Conservation (phyloP, 2,113 vertebrate species). For the Caranx melampygus region DNA sequence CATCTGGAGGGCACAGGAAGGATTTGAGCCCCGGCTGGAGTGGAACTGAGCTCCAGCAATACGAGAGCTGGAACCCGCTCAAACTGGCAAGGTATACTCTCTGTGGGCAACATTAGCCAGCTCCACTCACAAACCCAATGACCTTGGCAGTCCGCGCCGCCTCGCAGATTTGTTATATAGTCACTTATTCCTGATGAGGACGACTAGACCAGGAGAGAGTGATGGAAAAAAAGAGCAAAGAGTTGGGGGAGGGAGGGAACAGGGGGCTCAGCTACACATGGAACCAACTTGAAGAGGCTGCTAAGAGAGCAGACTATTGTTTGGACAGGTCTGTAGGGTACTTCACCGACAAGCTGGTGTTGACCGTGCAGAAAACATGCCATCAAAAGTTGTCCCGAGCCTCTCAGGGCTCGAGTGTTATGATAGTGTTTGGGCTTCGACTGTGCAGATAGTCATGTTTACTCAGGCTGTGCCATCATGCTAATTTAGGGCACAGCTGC, state of each 20-base stretch:
- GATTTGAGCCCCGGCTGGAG: constrained; percentile 62
- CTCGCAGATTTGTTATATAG: constrained; percentile 70
- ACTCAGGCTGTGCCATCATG: constrained; percentile 44
- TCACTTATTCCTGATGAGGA: constrained; percentile 75
- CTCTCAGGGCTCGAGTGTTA: constrained; percentile 72
- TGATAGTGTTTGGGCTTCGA: constrained; percentile 56
- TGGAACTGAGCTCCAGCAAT: constrained; percentile 63
- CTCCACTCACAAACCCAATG: constrained; percentile 76
- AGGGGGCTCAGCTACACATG: constrained; percentile 60
- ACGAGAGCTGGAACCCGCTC: constrained; percentile 70
- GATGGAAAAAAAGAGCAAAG: constrained; percentile 29
- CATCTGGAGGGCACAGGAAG: constrained; percentile 75
- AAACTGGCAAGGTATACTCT: constrained; percentile 72
- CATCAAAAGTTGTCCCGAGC: constrained; percentile 57
- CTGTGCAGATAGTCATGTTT: constrained; percentile 55
- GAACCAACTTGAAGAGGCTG: constrained; percentile 70
- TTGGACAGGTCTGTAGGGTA: constrained; percentile 59
- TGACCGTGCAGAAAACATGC: constrained; percentile 58
- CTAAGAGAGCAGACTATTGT: constrained; percentile 68
- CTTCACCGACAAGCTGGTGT: constrained; percentile 61
- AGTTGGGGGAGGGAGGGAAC: neutral
- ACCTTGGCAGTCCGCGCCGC: constrained; percentile 67
- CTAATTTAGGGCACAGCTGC: constrained; percentile 52
- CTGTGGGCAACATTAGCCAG: constrained; percentile 72
- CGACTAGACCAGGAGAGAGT: constrained; percentile 48